Base-by-base conservation (phyloP, 1,140 invertebrate genomes). In the Drosophila pandora region DNA sequence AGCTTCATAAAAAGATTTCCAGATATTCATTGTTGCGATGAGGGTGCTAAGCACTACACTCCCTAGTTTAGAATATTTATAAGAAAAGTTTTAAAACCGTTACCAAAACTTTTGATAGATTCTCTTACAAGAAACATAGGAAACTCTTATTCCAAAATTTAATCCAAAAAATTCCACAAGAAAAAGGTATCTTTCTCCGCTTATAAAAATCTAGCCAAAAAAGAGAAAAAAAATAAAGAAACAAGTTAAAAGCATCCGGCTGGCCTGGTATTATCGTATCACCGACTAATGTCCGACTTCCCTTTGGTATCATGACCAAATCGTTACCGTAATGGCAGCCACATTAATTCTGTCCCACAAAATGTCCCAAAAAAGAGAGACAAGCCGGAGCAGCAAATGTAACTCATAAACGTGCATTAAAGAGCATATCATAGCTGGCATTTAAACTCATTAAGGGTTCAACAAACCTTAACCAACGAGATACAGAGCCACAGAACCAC, bases 391-490 rank as follows among this genome's bases (percentile, higher is more conserved):
- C 23, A 17, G 41, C 9, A 54, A 22, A 23, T 58, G 28, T 58
- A 69, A 70, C 41, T 69, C 52, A 70, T 77, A 67, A 69, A 49
- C 45, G 79, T 76, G 76, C 79, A 76, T 81, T 82, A 81, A 78
- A 73, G 62, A 74, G 70, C 79, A 52, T 28, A 77, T 74, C 64
- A 77, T 77, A 72, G 47, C 65, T 17, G 30, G 65, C 53, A 81
- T 76, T 58, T 78, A 83, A 83, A 83, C 75, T 79, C 79, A 83
- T 83, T 83, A 83, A 65, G 57, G 81, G 79, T 83, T 83, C 79
- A 83, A 83, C 79, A 83, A 83, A 83, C 79, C 65, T 67, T 39
- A 69, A 61, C 64, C 50, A 57, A 54, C 57, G 70, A 79, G 62
- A 73, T 54, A 74, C 82, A 78, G 55, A 73, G 82, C 79, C 64